Percentiles rank a stretch among this genome's conserved stretches.
These are phyloP conservation scores for Stictocephala bisonia DNA, from an alignment of 2,888 invertebrate species.

Conservation along the genomic window DNA sequence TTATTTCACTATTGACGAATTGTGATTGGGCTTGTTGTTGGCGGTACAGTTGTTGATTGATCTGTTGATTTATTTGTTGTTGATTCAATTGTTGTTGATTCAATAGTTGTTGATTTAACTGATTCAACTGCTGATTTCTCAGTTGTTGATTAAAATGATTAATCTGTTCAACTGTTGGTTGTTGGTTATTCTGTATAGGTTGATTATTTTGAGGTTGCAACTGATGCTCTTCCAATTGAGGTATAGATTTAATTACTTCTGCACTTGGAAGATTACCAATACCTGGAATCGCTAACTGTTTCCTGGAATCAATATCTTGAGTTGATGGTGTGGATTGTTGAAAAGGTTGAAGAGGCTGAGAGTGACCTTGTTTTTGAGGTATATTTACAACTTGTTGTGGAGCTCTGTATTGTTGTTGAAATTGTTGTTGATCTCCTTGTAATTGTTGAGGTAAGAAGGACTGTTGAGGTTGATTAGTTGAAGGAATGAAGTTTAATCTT, in stretches of 20 bases:
- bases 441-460: constrained; percentile 49
- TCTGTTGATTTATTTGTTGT: constrained; percentile 67
- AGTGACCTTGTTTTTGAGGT: constrained; percentile 48
- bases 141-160: constrained; percentile 8
- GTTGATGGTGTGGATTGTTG: constrained; percentile 26
- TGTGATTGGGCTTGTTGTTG: constrained; percentile 23
- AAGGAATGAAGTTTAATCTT: constrained; percentile 22
- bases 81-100: constrained; percentile 68
- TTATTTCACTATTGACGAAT: not conserved
- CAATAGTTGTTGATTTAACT: constrained; percentile 66
- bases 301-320: constrained; percentile 20
- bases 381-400: constrained; percentile 63
- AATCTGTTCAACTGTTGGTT: constrained; percentile 25
- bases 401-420: constrained; percentile 56
- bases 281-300: not conserved
- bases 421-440: constrained; percentile 55
- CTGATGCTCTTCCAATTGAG: constrained; percentile 82
- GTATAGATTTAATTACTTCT: constrained; percentile 80
- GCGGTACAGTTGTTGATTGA: constrained; percentile 65
- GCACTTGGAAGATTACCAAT: constrained; percentile 73
- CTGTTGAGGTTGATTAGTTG: constrained; percentile 37
- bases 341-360: constrained; percentile 4
- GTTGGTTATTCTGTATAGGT: not conserved
- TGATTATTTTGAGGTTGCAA: constrained; percentile 35
- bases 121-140: constrained; percentile 58